phyloP scores from a whole-genome alignment of 2,113 vertebrate species.

The Myxocyprinus asiaticus region DNA sequence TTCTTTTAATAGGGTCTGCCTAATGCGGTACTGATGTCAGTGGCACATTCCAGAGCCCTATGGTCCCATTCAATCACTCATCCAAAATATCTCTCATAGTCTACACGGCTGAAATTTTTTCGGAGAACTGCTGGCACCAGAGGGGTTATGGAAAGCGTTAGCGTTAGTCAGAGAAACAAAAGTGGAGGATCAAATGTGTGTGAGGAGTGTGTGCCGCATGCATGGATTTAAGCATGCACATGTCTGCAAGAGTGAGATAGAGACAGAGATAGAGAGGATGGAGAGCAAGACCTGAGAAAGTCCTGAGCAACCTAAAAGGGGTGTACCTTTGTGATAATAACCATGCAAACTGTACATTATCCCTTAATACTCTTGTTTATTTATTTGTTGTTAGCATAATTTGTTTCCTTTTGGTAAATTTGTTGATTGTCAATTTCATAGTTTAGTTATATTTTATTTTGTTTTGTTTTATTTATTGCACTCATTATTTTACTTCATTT shows the following conservation, averaged over 20 bases:
- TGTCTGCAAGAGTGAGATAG: neutral
- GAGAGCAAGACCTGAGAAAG: too few species aligned
- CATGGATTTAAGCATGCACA: neutral
- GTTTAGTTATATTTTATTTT: too few species aligned
- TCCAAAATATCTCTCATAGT: neutral
- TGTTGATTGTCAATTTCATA: too few species aligned
- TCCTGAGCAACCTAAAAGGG: too few species aligned
- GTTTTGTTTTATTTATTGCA: too few species aligned
- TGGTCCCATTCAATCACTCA: neutral
- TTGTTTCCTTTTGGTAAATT: too few species aligned
- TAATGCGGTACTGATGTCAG: constrained; percentile 39
- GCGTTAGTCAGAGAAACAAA: constrained; percentile 5
- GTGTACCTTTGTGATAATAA: too few species aligned
- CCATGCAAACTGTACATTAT: neutral
- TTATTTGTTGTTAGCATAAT: neutral
- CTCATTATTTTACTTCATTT: too few species aligned
- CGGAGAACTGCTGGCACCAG: constrained; percentile 20
- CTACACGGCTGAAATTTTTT: constrained; percentile 13
- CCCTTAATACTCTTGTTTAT: neutral
- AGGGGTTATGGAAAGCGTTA: constrained; percentile 2
- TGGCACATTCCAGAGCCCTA: constrained; percentile 13
- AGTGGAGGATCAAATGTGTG: constrained; percentile 12
- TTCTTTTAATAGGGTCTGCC: constrained; percentile 47
- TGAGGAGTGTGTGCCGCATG: neutral
- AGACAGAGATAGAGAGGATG: neutral